Percentiles rank a stretch among this genome's conserved stretches.
These are phyloP conservation scores for Globodera ellingtonae DNA, from an alignment of 1,140 invertebrate species.

Conservation along the genomic window DNA sequence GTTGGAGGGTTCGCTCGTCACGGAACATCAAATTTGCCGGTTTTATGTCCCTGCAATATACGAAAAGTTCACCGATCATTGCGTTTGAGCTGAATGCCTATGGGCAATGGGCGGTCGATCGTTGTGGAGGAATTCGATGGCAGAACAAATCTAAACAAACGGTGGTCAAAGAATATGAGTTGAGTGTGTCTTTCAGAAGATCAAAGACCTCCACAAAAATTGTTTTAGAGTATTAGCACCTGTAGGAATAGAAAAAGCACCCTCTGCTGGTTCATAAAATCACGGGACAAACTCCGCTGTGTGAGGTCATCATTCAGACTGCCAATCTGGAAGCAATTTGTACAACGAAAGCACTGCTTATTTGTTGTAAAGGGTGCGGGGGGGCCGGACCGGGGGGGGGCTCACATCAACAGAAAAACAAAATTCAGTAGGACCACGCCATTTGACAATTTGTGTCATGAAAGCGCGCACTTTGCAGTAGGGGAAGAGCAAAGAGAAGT, in stretches of 20 bases:
- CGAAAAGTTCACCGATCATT: conserved; percentile 1
- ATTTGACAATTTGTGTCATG: conserved; percentile 18
- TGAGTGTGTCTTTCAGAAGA: too few species aligned
- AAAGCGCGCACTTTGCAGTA: conserved; percentile 31
- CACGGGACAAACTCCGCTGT: conserved; percentile 1
- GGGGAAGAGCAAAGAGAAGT: conserved; percentile 41
- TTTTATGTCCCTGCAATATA: conserved; percentile 35
- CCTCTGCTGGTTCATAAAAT: conserved; percentile 41
- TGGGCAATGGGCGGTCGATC: conserved; percentile 34
- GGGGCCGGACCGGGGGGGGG: background rate
- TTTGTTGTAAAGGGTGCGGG: too few species aligned
- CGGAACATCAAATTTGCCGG: conserved; percentile 42
- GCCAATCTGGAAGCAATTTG: conserved; percentile 1
- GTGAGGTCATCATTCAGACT: conserved; percentile 18
- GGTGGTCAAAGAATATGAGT: background rate
- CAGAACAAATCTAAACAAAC: conserved; percentile 19
- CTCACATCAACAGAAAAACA: too few species aligned
- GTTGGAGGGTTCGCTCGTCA: conserved; percentile 20
- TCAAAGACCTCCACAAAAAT: background rate
- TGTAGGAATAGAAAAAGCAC: conserved; percentile 28
- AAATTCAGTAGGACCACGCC: too few species aligned
- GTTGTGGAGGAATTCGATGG: conserved; percentile 29
- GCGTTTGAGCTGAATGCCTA: conserved; percentile 27
- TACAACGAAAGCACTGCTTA: background rate
- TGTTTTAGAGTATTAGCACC: background rate